phyloP scores from a whole-genome alignment of 2,888 invertebrate genomes.

The Drosophila rellima region DNA sequence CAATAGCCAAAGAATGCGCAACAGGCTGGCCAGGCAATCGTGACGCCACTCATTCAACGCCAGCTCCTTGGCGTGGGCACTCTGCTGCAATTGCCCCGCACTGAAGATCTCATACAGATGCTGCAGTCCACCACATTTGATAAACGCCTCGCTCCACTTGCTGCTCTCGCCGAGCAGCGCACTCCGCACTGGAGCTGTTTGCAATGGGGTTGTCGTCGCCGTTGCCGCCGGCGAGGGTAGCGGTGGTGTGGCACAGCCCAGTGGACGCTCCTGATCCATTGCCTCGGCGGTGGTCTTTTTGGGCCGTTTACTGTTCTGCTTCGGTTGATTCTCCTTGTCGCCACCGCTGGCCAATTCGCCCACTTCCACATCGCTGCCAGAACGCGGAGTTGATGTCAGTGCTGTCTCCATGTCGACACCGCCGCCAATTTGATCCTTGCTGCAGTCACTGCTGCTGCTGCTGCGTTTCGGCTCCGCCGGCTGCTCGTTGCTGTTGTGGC shows the following conservation, averaged over 20 bases:
- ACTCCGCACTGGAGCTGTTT: slow-evolving; percentile 37
- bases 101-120: slow-evolving; percentile 96
- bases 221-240: slow-evolving; percentile 31
- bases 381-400: slow-evolving; percentile 50
- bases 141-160: slow-evolving; percentile 92
- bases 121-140: slow-evolving; percentile 94
- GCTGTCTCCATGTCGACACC: slow-evolving; percentile 51
- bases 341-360: slow-evolving; percentile 55
- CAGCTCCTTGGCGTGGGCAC: slow-evolving; percentile 88
- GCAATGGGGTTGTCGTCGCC: neutral
- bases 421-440: slow-evolving; percentile 39
- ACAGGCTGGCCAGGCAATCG: slow-evolving; percentile 94
- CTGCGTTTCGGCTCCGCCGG: slow-evolving; percentile 60
- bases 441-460: slow-evolving; percentile 52
- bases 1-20: slow-evolving; percentile 94
- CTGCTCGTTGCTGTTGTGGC: slow-evolving; percentile 74
- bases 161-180: slow-evolving; percentile 48
- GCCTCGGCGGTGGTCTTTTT: slow-evolving; percentile 63
- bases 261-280: slow-evolving; percentile 51
- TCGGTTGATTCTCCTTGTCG: slow-evolving; percentile 82
- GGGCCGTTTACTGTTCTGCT: slow-evolving; percentile 69
- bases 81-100: slow-evolving; percentile 92
- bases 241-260: slow-evolving; percentile 62
- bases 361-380: slow-evolving; percentile 48
- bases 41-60: slow-evolving; percentile 93